Base-by-base conservation (phyloP, 64 coral and sea anemone species). In the Hydrozoanthus tunicans region DNA sequence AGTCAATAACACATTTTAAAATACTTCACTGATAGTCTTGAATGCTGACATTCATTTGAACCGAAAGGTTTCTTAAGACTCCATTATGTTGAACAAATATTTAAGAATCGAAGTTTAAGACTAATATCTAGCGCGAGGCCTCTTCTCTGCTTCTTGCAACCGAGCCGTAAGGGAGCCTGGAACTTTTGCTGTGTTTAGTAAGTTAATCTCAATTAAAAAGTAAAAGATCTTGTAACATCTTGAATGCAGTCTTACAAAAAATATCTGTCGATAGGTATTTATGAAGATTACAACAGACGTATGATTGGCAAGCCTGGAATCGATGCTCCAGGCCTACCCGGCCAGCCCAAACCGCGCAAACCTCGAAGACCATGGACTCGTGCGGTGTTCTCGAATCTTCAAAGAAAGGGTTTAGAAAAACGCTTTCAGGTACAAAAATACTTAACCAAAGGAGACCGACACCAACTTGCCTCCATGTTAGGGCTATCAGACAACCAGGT, bases 401-500 rank as follows among this genome's bases (percentile, higher is more conserved):
- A 82, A 65, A 82, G 80, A 63, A 82, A 82, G 51, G 80, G 80
- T 62, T 82, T 82, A 65, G 80, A 82, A 60, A 82, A 82, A 65
- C 80, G 80, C 9, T 82, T 82, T 82, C 61, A 82, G 15, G 80
- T 82, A 64, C 80, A 82, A 62, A 82, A 82, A 27, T 82, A 82
- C 25, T 82, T 82, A 62, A 82, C 80, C 3, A 82, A 82, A 32
- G 80, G 80, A 62, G 80, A 82, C 51, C 80, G 80, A 5, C 80
- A 82, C 27, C 80, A 82, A 60, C 11, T 82, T 0, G 80, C 80
- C 12, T 23, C 80, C 32, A 82, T 82, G 80, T 58, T 82, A 14
- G 80, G 80, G 7, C 51, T 82, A 82, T 82, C 80, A 5, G 80
- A 82, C 60, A 82, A 82, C 80, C 80, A 82, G 32, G 80, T 82